A percentile compares a stretch with the other conserved stretches of the same genome.
Conservation (phyloP, 2,797 vertebrate species). For the Spatula versicolor region DNA sequence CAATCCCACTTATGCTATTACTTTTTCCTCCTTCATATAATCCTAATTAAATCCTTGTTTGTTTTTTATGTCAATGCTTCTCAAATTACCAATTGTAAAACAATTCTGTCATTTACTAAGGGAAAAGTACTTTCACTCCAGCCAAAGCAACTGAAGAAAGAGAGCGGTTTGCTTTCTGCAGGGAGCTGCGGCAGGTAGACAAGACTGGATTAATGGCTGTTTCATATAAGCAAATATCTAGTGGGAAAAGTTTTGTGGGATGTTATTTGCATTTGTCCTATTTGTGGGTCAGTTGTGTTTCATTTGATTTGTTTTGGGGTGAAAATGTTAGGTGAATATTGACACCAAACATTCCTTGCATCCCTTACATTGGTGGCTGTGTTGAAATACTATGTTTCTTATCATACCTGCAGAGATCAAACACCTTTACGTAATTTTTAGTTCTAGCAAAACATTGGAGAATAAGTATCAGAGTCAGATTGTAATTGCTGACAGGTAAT, state of each 20-base stretch:
- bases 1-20: background rate
- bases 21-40: background rate
- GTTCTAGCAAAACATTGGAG: background rate
- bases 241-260: background rate
- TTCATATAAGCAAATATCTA: background rate
- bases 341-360: background rate
- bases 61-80: background rate
- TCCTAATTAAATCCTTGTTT: background rate
- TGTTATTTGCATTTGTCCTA: background rate
- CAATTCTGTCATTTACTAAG: background rate
- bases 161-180: background rate
- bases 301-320: background rate
- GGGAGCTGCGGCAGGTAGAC: background rate
- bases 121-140: background rate
- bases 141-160: background rate
- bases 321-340: background rate
- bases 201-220: background rate
- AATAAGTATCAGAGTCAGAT: background rate
- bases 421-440: background rate
- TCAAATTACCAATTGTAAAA: background rate
- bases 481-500: background rate
- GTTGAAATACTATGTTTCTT: background rate
- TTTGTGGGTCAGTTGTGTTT: background rate
- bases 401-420: background rate
- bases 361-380: background rate